Evolutionary conservation across 2,888 invertebrate species (phyloP).

Genomic region (Onchidella celtica): DNA sequence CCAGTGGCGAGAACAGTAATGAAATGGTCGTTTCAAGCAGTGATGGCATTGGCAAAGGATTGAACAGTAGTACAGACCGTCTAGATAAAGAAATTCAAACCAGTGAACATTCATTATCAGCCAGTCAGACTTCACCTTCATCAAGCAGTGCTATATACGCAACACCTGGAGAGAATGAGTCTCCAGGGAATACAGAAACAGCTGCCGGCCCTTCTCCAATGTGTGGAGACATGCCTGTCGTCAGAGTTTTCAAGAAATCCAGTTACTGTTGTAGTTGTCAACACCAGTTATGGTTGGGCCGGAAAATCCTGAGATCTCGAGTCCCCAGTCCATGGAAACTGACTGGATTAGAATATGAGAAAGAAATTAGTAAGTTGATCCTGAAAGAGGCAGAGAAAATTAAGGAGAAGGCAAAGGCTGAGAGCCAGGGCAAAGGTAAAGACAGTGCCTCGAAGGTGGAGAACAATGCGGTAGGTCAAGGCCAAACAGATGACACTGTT

Average conservation of each 20-base stretch:
- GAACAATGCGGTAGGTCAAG: neutral
- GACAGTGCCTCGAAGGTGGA: neutral
- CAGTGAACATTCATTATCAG: neutral
- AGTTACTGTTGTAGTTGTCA: slow-evolving; percentile 11
- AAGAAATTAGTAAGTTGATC: neutral
- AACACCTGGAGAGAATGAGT: neutral
- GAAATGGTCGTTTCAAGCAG: neutral
- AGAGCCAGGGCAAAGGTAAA: neutral
- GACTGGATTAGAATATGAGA: neutral
- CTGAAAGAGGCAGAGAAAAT: neutral
- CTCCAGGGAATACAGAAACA: neutral
- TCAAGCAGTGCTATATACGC: neutral
- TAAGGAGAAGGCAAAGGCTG: neutral
- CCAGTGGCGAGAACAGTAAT: neutral
- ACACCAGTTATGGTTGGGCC: slow-evolving; percentile 18
- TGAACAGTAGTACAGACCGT: no score
- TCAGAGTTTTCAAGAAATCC: neutral
- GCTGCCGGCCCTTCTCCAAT: no score
- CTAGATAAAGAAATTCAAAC: no score
- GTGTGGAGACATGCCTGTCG: neutral
- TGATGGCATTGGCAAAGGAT: neutral
- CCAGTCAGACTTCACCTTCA: neutral
- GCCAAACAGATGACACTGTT: no score
- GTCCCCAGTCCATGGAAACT: neutral
- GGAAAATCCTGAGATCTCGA: neutral